These are phyloP conservation scores for Cirrhinus molitorella DNA, from an alignment of 2,797 vertebrate genomes.

Conservation along the genomic window DNA sequence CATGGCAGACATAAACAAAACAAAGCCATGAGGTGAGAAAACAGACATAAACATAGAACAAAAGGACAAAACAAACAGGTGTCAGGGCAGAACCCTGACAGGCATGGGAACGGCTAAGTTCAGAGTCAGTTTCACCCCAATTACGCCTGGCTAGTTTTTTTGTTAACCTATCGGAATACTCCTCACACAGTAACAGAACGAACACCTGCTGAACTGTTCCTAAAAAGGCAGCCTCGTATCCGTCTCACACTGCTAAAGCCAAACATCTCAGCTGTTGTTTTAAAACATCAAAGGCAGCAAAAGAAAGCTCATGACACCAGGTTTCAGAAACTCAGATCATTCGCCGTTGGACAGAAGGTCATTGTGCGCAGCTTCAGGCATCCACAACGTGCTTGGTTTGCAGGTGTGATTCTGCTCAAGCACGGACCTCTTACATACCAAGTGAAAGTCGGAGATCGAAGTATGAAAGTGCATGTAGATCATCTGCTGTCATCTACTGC, in stretches of 20 bases:
- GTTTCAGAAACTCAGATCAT: neutral
- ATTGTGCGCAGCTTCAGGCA: neutral
- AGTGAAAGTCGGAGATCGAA: neutral
- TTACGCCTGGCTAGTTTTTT: neutral
- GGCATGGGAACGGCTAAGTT: neutral
- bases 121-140: neutral
- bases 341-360: neutral
- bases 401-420: neutral
- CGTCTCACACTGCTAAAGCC: neutral
- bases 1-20: no score
- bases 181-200: neutral
- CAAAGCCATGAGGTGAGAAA: no score
- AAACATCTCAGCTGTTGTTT: neutral
- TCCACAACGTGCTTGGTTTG: neutral
- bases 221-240: neutral
- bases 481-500: neutral
- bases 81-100: no score
- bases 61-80: no score
- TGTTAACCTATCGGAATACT: conserved; percentile 3
- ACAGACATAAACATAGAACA: no score
- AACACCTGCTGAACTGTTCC: conserved; percentile 27
- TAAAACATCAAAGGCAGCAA: neutral
- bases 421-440: neutral
- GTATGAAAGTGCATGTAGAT: neutral
- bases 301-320: neutral